Conservation (phyloP, 2,888 invertebrate species). For the Agapetus fuscipes region DNA sequence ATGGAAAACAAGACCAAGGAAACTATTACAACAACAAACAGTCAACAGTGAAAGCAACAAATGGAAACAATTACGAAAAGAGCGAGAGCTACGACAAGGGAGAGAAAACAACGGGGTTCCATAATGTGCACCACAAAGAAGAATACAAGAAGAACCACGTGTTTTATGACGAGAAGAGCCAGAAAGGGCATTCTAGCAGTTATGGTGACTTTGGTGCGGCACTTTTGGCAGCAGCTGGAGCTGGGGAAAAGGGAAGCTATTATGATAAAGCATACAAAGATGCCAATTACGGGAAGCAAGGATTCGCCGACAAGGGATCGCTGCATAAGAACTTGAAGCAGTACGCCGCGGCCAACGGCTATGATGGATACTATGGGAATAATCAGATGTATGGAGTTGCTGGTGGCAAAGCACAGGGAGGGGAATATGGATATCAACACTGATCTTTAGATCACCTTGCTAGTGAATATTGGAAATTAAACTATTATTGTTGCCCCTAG, state of each 20-base stretch:
- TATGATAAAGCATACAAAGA: constrained; percentile 35
- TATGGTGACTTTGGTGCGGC: constrained; percentile 41
- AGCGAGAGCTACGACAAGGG: constrained; percentile 45
- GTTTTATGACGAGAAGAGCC: constrained; percentile 48
- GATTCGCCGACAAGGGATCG: constrained; percentile 41
- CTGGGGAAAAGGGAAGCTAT: constrained; percentile 29
- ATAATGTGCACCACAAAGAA: constrained; percentile 49
- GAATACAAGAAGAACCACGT: constrained; percentile 51
- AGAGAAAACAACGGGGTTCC: constrained; percentile 47
- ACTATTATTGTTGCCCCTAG: too few species aligned
- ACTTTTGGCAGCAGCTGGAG: constrained; percentile 36
- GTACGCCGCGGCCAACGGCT: constrained; percentile 38
- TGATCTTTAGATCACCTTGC: too few species aligned
- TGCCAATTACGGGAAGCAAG: constrained; percentile 38
- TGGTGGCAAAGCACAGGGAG: constrained; percentile 25
- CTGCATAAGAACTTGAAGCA: constrained; percentile 40
- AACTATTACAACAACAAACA: constrained; percentile 35
- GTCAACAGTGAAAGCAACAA: constrained; percentile 32
- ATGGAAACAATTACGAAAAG: constrained; percentile 35
- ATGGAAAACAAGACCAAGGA: constrained; percentile 32
- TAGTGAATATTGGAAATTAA: too few species aligned
- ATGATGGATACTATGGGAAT: constrained; percentile 29
- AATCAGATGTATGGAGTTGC: constrained; percentile 24
- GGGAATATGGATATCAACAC: constrained; percentile 23
- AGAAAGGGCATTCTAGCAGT: constrained; percentile 41